A percentile compares a stretch with the other conserved stretches of the same genome.
Conservation (phyloP, 2,888 invertebrate species). For the Rhamphomyia laevipes region DNA sequence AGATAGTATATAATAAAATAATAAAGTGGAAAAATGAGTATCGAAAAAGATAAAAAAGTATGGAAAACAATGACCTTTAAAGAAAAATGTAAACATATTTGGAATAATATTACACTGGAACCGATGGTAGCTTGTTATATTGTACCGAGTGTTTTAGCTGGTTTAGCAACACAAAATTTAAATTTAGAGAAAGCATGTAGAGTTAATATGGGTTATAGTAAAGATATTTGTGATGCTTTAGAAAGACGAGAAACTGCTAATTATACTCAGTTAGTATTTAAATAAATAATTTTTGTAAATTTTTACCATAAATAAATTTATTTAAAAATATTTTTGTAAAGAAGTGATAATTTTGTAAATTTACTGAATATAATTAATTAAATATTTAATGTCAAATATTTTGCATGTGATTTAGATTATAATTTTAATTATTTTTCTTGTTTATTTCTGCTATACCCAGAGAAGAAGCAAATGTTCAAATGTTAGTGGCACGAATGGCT, state of each 20-base stretch:
- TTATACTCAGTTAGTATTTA: slow-evolving; percentile 36
- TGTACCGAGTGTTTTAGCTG: slow-evolving; percentile 53
- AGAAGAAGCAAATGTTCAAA: slow-evolving; percentile 56
- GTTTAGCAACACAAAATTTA: slow-evolving; percentile 70
- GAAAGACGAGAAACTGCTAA: slow-evolving; percentile 57
- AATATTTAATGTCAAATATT: background rate
- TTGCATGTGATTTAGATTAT: slow-evolving; percentile 21
- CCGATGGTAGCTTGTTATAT: slow-evolving; percentile 52
- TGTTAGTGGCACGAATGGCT: slow-evolving; percentile 65
- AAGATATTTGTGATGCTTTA: slow-evolving; percentile 64
- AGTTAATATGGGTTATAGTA: slow-evolving; percentile 62
- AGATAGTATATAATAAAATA: no score
- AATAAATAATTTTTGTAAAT: background rate
- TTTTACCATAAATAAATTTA: no score
- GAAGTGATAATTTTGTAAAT: background rate
- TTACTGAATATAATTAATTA: background rate
- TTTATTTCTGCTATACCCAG: no score
- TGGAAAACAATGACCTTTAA: slow-evolving; percentile 33
- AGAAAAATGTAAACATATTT: slow-evolving; percentile 40
- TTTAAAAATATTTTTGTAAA: no score
- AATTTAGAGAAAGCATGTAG: slow-evolving; percentile 79
- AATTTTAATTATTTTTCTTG: slow-evolving; percentile 14
- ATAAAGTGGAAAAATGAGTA: background rate
- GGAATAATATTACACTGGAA: slow-evolving; percentile 51
- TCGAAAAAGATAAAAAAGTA: slow-evolving; percentile 18